Conservation (phyloP, 2,888 invertebrate species). For the Oligia fasciuncula region DNA sequence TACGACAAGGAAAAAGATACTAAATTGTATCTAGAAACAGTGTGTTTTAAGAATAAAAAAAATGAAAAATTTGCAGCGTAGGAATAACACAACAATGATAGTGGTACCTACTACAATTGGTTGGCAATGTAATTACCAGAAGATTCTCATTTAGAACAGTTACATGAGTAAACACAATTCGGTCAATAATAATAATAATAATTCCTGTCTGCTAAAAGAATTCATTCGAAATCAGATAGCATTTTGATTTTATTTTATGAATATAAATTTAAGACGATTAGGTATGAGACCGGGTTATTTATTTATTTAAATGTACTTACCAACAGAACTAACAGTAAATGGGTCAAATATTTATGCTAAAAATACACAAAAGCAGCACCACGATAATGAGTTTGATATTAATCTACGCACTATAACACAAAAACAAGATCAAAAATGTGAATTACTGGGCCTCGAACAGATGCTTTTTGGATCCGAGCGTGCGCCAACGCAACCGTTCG, state of each 20-base stretch:
- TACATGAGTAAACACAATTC: constrained; percentile 22
- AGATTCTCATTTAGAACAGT: constrained; percentile 31
- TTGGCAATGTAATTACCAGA: constrained; percentile 31
- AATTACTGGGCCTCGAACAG: constrained; percentile 47
- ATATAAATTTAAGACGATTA: not conserved
- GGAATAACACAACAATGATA: constrained; percentile 8
- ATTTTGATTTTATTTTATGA: not conserved
- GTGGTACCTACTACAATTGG: not conserved
- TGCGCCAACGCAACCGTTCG: constrained; percentile 73
- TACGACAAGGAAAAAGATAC: not conserved
- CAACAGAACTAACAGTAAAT: constrained; percentile 6
- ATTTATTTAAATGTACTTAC: constrained; percentile 45
- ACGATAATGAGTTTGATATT: constrained; percentile 3
- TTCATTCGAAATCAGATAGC: not conserved
- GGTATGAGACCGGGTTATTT: not conserved
- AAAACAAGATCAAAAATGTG: constrained; percentile 32
- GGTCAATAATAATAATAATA: constrained; percentile 9
- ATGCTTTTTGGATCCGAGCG: constrained; percentile 56
- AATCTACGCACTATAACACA: constrained; percentile 32
- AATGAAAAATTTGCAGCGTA: not conserved
- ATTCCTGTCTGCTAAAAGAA: not conserved
- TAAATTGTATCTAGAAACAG: not conserved
- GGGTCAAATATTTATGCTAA: constrained; percentile 1
- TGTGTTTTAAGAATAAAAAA: not conserved
- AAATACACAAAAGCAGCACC: constrained; percentile 12